Conservation (phyloP, 2,797 vertebrate species). For the Chelmon rostratus region DNA sequence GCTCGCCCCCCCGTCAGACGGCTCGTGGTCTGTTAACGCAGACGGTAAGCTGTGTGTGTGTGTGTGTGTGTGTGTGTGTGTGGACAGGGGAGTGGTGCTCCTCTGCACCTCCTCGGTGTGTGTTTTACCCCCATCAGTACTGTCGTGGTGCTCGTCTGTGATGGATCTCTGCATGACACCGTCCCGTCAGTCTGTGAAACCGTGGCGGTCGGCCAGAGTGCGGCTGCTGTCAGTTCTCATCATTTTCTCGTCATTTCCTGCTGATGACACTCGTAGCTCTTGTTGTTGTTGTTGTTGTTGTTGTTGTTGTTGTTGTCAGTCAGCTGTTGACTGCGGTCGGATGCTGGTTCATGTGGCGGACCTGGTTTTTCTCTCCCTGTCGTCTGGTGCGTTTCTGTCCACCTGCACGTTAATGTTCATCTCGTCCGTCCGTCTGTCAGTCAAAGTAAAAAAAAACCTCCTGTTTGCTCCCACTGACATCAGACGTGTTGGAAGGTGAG, state of each 20-base stretch:
- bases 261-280: too few relatives aligned
- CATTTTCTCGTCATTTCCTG: too few relatives aligned
- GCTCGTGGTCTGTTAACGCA: conserved; percentile 88
- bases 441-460: too few relatives aligned
- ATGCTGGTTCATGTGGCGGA: neutral
- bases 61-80: conserved; percentile 74
- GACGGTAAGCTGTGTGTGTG: conserved; percentile 89
- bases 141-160: conserved; percentile 80
- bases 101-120: conserved; percentile 67
- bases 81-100: conserved; percentile 12
- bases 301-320: too few relatives aligned
- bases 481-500: too few relatives aligned
- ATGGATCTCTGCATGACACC: too few relatives aligned
- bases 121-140: conserved; percentile 59
- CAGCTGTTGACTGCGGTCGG: too few relatives aligned
- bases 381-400: neutral
- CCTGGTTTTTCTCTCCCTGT: neutral
- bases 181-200: too few relatives aligned
- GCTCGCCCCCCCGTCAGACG: conserved; percentile 86
- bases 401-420: neutral
- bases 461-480: too few relatives aligned
- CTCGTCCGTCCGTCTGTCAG: neutral
- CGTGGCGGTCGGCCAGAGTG: too few relatives aligned
- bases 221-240: too few relatives aligned
- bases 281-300: too few relatives aligned